phyloP scores from a whole-genome alignment of 2,888 invertebrate species.

The Sarcophaga carnaria region DNA sequence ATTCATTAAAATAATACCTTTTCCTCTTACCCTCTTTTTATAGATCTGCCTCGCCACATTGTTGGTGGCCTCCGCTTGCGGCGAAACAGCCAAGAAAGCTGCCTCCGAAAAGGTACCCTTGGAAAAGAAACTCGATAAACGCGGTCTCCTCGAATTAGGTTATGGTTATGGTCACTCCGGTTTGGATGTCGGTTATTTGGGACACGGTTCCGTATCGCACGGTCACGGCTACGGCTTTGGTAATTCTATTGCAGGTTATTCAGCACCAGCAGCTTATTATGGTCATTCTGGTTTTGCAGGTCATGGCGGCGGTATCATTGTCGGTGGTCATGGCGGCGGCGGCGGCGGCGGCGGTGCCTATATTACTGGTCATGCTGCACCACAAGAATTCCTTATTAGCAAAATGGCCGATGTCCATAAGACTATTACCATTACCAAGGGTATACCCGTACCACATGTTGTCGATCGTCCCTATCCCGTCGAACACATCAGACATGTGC shows the following conservation, averaged over 20 bases:
- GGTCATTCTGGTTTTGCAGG: conserved; percentile 71
- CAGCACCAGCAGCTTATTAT: conserved; percentile 74
- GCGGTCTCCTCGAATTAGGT: conserved; percentile 90
- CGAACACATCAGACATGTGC: conserved; percentile 85
- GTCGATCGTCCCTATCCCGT: conserved; percentile 89
- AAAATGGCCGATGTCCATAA: conserved; percentile 85
- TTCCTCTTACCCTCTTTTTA: conserved; percentile 67
- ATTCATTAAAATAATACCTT: neutral
- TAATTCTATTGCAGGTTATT: conserved; percentile 71
- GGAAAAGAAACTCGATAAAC: conserved; percentile 91
- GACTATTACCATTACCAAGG: conserved; percentile 88
- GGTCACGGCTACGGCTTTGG: conserved; percentile 78
- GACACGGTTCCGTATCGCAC: conserved; percentile 84
- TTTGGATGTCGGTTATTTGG: conserved; percentile 88
- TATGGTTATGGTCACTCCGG: conserved; percentile 91
- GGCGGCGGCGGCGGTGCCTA: conserved; percentile 71
- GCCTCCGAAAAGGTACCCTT: conserved; percentile 85
- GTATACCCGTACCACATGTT: conserved; percentile 88
- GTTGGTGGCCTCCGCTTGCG: conserved; percentile 87
- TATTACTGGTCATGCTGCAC: conserved; percentile 71
- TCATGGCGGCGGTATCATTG: conserved; percentile 31
- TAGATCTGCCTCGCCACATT: conserved; percentile 89
- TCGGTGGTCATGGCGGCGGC: conserved; percentile 71
- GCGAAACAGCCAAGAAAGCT: conserved; percentile 84
- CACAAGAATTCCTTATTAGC: conserved; percentile 79